Conservation (phyloP, 2,113 vertebrate species). For the Grammomys dolichurus region DNA sequence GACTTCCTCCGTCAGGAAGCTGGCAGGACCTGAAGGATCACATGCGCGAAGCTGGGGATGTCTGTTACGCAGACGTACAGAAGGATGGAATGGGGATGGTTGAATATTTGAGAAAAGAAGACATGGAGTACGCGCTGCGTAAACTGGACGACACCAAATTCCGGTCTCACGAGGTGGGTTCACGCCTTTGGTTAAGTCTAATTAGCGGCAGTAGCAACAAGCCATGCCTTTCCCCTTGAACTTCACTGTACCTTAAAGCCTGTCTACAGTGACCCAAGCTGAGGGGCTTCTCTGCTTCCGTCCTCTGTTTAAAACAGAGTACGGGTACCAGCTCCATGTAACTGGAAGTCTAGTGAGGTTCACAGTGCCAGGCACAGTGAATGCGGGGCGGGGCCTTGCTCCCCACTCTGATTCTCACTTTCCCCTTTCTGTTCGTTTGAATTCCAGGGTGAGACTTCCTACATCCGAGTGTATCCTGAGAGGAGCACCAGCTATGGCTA, state of each 20-base stretch:
- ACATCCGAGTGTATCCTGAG: conserved; percentile 94
- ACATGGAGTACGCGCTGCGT: conserved; percentile 92
- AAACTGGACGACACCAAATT: conserved; percentile 93
- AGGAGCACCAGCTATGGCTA: conserved; percentile 92
- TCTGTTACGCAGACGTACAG: conserved; percentile 93
- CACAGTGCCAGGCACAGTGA: not conserved
- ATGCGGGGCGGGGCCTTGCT: not conserved
- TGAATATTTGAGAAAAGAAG: conserved; percentile 93
- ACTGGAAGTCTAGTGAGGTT: not conserved
- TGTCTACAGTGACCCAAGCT: conserved; percentile 37
- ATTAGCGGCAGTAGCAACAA: conserved; percentile 8
- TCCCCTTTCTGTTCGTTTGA: conserved; percentile 61
- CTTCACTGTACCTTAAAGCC: not conserved
- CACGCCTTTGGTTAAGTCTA: conserved; percentile 33
- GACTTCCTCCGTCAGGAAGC: conserved; percentile 92
- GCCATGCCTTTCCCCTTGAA: not conserved
- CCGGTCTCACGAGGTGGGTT: conserved; percentile 90
- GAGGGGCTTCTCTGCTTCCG: not conserved
- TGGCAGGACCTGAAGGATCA: conserved; percentile 96
- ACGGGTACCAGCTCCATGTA: not conserved
- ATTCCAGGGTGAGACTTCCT: conserved; percentile 93
- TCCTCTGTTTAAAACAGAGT: not conserved
- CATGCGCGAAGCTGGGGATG: conserved; percentile 92
- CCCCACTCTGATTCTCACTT: conserved; percentile 24
- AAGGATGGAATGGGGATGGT: conserved; percentile 92